phyloP scores from a whole-genome alignment of 2,797 vertebrate species.

The Etheostoma nigrum region DNA sequence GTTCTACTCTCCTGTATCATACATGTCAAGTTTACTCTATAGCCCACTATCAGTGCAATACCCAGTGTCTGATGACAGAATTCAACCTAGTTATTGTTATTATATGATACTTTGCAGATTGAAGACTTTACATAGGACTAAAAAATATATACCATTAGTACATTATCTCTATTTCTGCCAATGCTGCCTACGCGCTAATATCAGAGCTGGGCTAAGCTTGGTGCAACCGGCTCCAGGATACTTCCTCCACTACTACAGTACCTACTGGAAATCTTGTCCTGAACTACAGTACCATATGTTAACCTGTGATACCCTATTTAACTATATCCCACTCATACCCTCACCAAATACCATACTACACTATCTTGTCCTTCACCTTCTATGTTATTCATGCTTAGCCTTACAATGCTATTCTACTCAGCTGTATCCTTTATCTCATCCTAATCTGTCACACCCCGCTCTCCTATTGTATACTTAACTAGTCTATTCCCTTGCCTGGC shows the following conservation, averaged over 20 bases:
- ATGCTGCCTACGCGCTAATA: not conserved
- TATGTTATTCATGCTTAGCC: slow-evolving; percentile 64
- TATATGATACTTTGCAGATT: no score
- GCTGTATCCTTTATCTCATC: slow-evolving; percentile 70
- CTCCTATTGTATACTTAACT: slow-evolving; percentile 66
- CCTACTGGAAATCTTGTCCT: slow-evolving; percentile 9
- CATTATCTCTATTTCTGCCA: not conserved
- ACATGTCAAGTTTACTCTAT: not conserved
- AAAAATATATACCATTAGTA: no score
- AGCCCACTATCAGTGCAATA: not conserved
- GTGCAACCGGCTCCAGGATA: not conserved
- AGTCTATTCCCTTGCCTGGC: slow-evolving; percentile 69
- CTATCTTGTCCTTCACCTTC: slow-evolving; percentile 52
- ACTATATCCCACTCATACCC: slow-evolving; percentile 4
- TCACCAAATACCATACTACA: slow-evolving; percentile 7
- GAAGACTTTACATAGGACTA: no score
- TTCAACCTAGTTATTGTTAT: no score
- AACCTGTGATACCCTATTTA: not conserved
- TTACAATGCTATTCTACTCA: slow-evolving; percentile 59
- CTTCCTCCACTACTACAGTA: not conserved
- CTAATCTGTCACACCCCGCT: slow-evolving; percentile 68
- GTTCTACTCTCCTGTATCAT: not conserved
- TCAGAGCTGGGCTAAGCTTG: not conserved
- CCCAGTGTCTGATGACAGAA: not conserved
- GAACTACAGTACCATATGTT: slow-evolving; percentile 2